phyloP scores from a whole-genome alignment of 2,113 vertebrate species.

The Argyrosomus japonicus region DNA sequence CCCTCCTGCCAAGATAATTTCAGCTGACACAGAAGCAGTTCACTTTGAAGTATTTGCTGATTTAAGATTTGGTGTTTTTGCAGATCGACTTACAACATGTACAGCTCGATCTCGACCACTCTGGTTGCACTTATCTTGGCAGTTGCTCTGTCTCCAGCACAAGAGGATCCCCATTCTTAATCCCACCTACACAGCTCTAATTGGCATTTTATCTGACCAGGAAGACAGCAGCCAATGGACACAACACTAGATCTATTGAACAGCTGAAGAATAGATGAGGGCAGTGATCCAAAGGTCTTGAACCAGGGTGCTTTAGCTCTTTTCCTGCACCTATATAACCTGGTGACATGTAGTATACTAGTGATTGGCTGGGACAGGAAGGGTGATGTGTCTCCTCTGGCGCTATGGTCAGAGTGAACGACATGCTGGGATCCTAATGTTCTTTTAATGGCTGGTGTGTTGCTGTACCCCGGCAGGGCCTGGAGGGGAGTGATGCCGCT shows the following conservation, averaged over 20 bases:
- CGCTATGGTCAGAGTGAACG: slow-evolving; percentile 50
- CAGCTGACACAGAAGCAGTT: not conserved
- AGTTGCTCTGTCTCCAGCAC: too few species aligned
- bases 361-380: not conserved
- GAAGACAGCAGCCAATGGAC: not conserved
- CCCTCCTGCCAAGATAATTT: not conserved
- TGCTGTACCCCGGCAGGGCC: slow-evolving; percentile 43
- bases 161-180: too few species aligned
- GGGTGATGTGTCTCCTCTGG: slow-evolving; percentile 20
- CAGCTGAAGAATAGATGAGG: not conserved
- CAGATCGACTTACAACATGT: not conserved
- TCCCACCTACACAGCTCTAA: too few species aligned
- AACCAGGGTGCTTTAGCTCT: not conserved
- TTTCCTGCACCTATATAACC: slow-evolving; percentile 7
- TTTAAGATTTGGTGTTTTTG: not conserved
- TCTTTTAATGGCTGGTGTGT: slow-evolving; percentile 78
- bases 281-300: not conserved
- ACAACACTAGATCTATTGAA: not conserved
- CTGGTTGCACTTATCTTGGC: too few species aligned
- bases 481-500: slow-evolving; percentile 36
- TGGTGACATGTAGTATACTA: not conserved
- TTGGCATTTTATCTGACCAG: not conserved
- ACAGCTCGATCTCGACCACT: too few species aligned
- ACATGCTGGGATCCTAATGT: slow-evolving; percentile 73
- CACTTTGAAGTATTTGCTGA: not conserved